Evolutionary conservation across 2,113 vertebrate species (phyloP).

Genomic region (human (Homo sapiens)): GRCh38 chr16:66323501-66324000

Average conservation of each 20-base stretch:
- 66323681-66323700: too few relatives aligned
- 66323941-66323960: too few relatives aligned
- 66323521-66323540: not conserved
- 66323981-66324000: too few relatives aligned
- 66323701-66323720: not conserved
- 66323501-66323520: not conserved
- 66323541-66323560: not conserved
- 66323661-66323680: not conserved
- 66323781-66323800: not conserved
- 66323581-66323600: not conserved
- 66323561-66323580: not conserved
- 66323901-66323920: too few relatives aligned
- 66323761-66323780: slow-evolving; percentile 18
- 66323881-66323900: too few relatives aligned
- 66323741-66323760: not conserved
- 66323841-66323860: too few relatives aligned
- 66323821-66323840: too few relatives aligned
- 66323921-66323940: too few relatives aligned
- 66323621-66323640: not conserved
- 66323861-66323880: too few relatives aligned
- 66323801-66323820: too few relatives aligned
- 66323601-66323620: not conserved
- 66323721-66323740: not conserved
- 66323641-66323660: not conserved
- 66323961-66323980: too few relatives aligned